These are phyloP conservation scores for Oxyscelio sp. DNA, from an alignment of 2,888 invertebrate species.

Conservation along the genomic window DNA sequence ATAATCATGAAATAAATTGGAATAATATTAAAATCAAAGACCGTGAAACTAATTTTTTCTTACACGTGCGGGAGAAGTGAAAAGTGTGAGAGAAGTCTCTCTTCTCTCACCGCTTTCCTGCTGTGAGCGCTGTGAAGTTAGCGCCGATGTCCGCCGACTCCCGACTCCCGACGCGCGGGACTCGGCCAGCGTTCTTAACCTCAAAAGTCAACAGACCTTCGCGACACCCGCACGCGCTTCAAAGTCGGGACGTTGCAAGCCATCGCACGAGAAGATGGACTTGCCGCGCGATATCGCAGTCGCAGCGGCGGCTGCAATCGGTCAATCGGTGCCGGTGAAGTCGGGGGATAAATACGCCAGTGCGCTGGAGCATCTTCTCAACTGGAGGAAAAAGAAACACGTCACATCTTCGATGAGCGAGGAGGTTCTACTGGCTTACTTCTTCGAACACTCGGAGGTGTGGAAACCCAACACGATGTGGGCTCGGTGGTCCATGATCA, in stretches of 20 bases:
- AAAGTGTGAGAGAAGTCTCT: constrained; percentile 20
- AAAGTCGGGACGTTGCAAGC: background rate
- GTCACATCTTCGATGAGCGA: constrained; percentile 14
- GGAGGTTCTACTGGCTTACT: constrained; percentile 22
- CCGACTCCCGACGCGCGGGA: no score
- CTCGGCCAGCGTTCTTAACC: constrained; percentile 3
- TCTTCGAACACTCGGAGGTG: constrained; percentile 9
- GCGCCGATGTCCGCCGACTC: constrained; percentile 1
- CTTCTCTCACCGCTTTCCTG: constrained; percentile 8
- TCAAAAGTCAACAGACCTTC: background rate
- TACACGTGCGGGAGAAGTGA: no score
- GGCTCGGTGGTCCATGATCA: constrained; percentile 27
- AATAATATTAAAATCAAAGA: no score
- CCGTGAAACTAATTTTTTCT: no score
- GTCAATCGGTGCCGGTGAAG: background rate
- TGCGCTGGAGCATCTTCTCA: constrained; percentile 6
- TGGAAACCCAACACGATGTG: constrained; percentile 30
- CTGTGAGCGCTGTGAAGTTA: constrained; percentile 16
- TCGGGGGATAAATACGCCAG: constrained; percentile 10
- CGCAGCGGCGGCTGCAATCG: constrained; percentile 13
- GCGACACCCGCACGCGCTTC: background rate
- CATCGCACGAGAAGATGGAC: constrained; percentile 2
- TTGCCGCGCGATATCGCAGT: background rate
- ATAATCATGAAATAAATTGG: no score
- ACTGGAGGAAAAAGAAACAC: constrained; percentile 10